These are phyloP conservation scores for Grallaria varia DNA, from an alignment of 2,113 vertebrate species.

Conservation along the genomic window DNA sequence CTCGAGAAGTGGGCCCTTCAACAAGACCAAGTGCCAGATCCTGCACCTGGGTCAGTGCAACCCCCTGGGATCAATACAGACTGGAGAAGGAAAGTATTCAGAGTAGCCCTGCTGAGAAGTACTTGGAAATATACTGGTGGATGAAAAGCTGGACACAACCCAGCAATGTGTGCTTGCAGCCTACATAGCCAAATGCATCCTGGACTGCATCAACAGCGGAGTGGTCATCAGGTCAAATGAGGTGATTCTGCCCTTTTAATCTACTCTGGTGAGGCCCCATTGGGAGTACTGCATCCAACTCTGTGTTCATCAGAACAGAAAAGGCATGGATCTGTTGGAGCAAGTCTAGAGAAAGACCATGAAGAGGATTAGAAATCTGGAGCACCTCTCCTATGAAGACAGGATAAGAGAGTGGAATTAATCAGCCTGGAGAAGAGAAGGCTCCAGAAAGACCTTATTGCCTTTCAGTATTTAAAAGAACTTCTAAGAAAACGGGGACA, in stretches of 20 bases:
- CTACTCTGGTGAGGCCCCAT: accelerated
- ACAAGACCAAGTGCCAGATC: not conserved
- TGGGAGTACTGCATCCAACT: accelerated
- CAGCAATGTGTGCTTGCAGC: accelerated
- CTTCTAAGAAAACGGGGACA: not conserved
- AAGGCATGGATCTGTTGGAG: not conserved
- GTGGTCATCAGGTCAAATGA: accelerated
- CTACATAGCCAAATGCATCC: accelerated
- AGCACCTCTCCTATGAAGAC: not conserved
- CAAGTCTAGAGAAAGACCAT: not conserved
- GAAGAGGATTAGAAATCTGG: not conserved
- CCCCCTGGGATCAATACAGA: accelerated
- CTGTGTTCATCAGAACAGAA: accelerated
- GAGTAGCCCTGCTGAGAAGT: not conserved
- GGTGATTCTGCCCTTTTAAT: not conserved
- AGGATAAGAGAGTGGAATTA: not conserved
- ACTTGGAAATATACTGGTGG: not conserved
- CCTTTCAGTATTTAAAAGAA: not conserved
- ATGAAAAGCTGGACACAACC: not conserved
- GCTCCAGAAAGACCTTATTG: not conserved
- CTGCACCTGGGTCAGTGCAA: accelerated
- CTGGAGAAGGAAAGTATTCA: not conserved
- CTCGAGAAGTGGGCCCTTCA: accelerated
- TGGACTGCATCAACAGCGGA: not conserved
- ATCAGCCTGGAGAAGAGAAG: not conserved